A percentile compares a stretch with the other conserved stretches of the same genome.
Evolutionary conservation across 1,140 invertebrate species (phyloP).

Genomic region (Hylyphantes graminicola): DNA sequence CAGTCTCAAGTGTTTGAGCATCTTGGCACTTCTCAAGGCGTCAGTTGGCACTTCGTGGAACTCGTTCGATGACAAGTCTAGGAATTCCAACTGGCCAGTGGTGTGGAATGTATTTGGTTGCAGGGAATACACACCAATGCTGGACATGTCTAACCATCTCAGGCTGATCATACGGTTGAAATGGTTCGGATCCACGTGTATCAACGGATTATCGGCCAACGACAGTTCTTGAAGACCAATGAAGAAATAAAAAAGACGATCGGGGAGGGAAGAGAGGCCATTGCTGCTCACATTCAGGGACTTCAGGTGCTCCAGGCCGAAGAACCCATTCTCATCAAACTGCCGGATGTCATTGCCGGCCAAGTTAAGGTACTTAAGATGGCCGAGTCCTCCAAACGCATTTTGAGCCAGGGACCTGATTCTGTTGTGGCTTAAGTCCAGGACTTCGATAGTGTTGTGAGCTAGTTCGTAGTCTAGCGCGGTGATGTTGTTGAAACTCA

Average conservation of each 20-base stretch:
- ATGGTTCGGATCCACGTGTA: conserved; percentile 28
- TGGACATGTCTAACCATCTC: conserved; percentile 50
- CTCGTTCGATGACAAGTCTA: conserved; percentile 62
- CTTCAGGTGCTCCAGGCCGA: conserved; percentile 43
- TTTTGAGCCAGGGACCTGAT: neutral
- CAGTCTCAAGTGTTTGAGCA: conserved; percentile 46
- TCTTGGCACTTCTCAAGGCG: conserved; percentile 46
- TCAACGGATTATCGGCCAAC: conserved; percentile 55
- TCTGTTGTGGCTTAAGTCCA: conserved; percentile 43
- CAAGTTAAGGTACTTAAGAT: conserved; percentile 38
- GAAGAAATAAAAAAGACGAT: conserved; percentile 52
- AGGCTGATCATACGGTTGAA: conserved; percentile 50
- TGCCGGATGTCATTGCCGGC: conserved; percentile 25
- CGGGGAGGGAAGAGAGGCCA: conserved; percentile 39
- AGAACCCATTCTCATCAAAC: conserved; percentile 38
- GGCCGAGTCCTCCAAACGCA: conserved; percentile 27
- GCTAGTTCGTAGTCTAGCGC: neutral
- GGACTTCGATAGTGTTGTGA: conserved; percentile 4
- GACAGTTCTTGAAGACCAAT: conserved; percentile 47
- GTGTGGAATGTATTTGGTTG: conserved; percentile 42
- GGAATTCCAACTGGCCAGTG: conserved; percentile 37
- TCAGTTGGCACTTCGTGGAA: conserved; percentile 58
- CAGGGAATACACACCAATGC: conserved; percentile 36
- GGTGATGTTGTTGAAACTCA: conserved; percentile 46
- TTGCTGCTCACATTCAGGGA: conserved; percentile 60